Percentiles rank a stretch among this genome's conserved stretches.
Evolutionary conservation across 2,797 vertebrate species (phyloP).

Genomic region (Buphagus erythrorhynchus): DNA sequence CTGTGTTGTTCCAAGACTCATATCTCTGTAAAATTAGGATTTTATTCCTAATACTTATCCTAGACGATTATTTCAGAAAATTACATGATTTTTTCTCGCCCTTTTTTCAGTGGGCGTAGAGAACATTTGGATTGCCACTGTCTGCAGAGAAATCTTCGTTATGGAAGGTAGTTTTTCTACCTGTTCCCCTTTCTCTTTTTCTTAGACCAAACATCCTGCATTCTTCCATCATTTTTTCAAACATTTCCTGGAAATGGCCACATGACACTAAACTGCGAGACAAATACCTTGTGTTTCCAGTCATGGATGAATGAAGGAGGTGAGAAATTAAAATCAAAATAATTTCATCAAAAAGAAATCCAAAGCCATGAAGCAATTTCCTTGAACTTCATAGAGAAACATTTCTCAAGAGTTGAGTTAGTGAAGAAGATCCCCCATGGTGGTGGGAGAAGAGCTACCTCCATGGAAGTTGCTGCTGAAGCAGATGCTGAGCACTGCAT

Average conservation of each 20-base stretch:
- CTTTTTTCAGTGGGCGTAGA: not conserved
- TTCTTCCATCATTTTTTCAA: not conserved
- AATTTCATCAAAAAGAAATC: not conserved
- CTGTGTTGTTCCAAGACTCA: not conserved
- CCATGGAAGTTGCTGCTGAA: not conserved
- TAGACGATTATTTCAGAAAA: not conserved
- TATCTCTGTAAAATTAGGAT: not conserved
- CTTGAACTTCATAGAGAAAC: not conserved
- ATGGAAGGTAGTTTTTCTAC: not conserved
- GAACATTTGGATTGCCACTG: not conserved
- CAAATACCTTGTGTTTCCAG: not conserved
- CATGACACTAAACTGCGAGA: not conserved
- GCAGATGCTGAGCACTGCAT: not conserved
- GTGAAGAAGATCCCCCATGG: rapidly evolving
- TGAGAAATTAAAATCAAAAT: not conserved
- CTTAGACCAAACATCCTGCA: not conserved
- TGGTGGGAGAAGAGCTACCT: not conserved
- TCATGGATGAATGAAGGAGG: not conserved
- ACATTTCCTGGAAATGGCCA: not conserved
- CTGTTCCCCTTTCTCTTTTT: not conserved
- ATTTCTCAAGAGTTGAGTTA: not conserved
- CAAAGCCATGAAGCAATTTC: not conserved
- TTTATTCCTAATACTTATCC: not conserved
- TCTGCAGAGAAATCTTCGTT: not conserved
- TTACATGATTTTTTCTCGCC: not conserved